Evolutionary conservation across 2,113 vertebrate genomes (phyloP).

Genomic region (Halcyon malimbica): DNA sequence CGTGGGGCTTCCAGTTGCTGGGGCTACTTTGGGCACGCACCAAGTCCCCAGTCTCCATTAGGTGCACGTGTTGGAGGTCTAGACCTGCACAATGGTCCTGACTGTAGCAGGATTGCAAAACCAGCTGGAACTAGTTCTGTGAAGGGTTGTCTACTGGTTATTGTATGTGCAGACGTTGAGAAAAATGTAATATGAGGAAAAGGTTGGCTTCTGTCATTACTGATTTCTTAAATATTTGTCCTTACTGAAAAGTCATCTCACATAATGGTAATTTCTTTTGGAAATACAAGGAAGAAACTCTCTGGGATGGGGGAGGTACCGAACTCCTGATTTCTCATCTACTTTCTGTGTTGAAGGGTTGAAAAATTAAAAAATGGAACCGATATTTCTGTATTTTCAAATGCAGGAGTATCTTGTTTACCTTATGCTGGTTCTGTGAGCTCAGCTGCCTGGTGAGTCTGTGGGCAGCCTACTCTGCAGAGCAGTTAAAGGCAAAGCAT

Average conservation of each 20-base stretch:
- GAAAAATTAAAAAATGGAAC: neutral
- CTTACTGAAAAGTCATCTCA: neutral
- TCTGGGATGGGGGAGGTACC: neutral
- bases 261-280: neutral
- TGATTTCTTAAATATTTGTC: neutral
- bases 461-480: neutral
- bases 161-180: neutral
- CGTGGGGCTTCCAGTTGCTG: neutral
- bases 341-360: neutral
- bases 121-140: accelerated
- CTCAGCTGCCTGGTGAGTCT: neutral
- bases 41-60: neutral
- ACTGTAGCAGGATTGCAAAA: neutral
- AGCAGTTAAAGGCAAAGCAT: neutral
- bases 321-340: neutral
- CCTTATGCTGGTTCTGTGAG: neutral
- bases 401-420: neutral
- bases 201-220: neutral
- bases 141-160: neutral
- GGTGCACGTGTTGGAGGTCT: neutral
- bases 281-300: neutral
- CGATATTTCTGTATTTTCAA: neutral
- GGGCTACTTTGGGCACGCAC: neutral
- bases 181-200: neutral
- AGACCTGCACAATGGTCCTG: neutral